These are phyloP conservation scores for Turnix velox DNA, from an alignment of 2,113 vertebrate species.

Conservation along the genomic window DNA sequence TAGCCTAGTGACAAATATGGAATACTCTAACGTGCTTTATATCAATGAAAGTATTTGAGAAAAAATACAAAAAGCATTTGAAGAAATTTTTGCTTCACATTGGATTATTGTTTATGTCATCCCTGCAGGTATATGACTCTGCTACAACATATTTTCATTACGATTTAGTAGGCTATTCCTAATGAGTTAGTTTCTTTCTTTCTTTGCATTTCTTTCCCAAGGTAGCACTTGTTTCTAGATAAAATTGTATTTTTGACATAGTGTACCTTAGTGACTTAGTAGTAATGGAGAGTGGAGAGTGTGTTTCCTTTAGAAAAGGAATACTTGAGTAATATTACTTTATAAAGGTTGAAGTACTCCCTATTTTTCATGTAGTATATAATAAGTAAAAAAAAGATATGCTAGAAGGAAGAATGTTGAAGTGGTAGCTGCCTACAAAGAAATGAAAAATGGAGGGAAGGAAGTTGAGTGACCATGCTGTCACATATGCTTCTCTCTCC, in stretches of 20 bases:
- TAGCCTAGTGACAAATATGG: slow-evolving; percentile 5
- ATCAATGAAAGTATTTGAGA: slow-evolving; percentile 55
- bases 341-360: background rate
- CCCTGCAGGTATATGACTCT: slow-evolving; percentile 1
- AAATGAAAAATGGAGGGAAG: background rate
- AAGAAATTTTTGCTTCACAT: slow-evolving; percentile 48
- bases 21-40: slow-evolving; percentile 29
- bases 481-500: background rate
- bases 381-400: background rate
- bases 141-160: slow-evolving; percentile 27
- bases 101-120: slow-evolving; percentile 57
- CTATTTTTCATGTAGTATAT: background rate
- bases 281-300: background rate
- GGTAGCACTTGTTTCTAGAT: background rate
- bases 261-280: background rate
- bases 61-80: slow-evolving; percentile 15
- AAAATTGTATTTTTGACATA: background rate
- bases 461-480: background rate
- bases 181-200: background rate
- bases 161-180: slow-evolving; percentile 43
- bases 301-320: background rate
- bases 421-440: background rate
- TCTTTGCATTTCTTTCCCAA: background rate
- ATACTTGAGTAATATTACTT: background rate
- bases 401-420: background rate